Base-by-base conservation (phyloP, 2,888 invertebrate genomes). In the Cacoxenus indagator region DNA sequence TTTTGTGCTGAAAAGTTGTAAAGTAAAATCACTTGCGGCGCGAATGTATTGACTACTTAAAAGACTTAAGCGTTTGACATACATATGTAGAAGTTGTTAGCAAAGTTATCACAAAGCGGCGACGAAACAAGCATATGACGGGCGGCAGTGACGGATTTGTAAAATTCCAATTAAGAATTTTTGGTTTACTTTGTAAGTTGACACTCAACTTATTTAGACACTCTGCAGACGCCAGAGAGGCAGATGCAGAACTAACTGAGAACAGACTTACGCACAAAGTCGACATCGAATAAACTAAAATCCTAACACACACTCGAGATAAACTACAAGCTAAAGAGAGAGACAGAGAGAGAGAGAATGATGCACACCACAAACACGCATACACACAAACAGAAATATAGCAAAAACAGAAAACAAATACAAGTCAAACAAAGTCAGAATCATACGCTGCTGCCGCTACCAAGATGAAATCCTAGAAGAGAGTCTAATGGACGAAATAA, bases 161-260 rank as follows among this genome's bases (percentile, higher is more conserved):
- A 77, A 83, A 84, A 82, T 80, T 84, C 84, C 84, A 82, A 84
- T 82, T 82, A 82, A 84, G 78, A 82, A 82, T 84, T 83, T 84
- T 78, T 75, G 77, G 82, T 84, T 84, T 78, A 83, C 78, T 83
- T 82, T 82, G 82, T 84, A 82, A 82, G 82, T 84, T 82, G 82
- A 82, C 82, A 84, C 83, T 78, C 76, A 82, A 82, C 81, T 81
- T 79, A 82, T 82, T 81, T 81, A 82, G 78, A 79, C 76, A 81
- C 84, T 80, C 80, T 77, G 78, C 75, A 78, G 77, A 61, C 67
- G 45, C 46, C 48, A 17, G n/a, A 22, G 19, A 61, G 19, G 29
- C 24, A n/a, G 22, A 17, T 24, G 61, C 22, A 48, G 5, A 74
- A 76, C 77, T 80, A 77, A 75, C 72, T 72, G 72, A 71, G 45